A percentile compares a stretch with the other conserved stretches of the same genome.
Evolutionary conservation across 2,113 vertebrate genomes (phyloP).

Genomic region (Martes martes): DNA sequence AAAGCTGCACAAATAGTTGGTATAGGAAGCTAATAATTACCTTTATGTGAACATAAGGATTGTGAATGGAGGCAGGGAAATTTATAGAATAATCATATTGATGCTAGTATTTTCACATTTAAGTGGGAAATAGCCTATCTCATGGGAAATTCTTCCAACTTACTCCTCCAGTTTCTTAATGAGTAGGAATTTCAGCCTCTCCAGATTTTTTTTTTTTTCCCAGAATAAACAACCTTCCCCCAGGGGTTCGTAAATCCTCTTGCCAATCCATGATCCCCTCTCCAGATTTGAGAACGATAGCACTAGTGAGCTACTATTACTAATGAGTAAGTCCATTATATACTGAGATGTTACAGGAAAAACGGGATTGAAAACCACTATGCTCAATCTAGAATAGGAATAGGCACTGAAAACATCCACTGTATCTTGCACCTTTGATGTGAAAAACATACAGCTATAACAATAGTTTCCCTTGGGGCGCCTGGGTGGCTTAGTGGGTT

Average conservation of each 20-base stretch:
- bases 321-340: background rate
- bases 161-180: background rate
- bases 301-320: background rate
- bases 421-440: background rate
- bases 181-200: background rate
- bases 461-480: background rate
- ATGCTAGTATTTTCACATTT: slow-evolving; percentile 43
- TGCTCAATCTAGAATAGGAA: background rate
- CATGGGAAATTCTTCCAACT: background rate
- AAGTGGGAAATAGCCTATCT: slow-evolving; percentile 22
- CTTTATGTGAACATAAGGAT: background rate
- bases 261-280: background rate
- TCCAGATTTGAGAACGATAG: background rate
- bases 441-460: background rate
- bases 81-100: background rate
- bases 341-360: background rate
- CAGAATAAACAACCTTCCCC: background rate
- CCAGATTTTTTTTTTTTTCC: background rate
- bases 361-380: background rate
- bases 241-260: background rate
- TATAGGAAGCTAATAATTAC: background rate
- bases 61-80: background rate
- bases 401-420: background rate
- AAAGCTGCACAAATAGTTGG: background rate
- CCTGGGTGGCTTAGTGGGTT: too few species aligned